Conservation (phyloP, 2,888 invertebrate genomes). For the Endomychus coccineus region DNA sequence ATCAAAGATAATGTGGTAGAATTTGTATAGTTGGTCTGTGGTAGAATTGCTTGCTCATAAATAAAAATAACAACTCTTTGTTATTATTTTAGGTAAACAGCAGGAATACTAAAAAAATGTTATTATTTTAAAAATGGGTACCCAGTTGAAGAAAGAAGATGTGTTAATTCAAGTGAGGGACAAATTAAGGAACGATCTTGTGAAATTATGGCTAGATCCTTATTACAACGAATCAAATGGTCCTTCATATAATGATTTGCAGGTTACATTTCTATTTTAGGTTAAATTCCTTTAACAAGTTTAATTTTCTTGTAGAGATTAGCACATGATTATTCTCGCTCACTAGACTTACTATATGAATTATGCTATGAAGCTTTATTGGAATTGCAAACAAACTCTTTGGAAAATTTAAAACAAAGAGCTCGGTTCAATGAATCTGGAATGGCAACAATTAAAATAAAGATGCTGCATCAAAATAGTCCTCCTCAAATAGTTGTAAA, state of each 20-base stretch:
- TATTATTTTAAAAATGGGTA: constrained; percentile 14
- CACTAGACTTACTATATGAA: constrained; percentile 48
- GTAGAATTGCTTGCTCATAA: too few species aligned
- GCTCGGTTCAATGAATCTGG: constrained; percentile 64
- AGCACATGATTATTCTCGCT: constrained; percentile 51
- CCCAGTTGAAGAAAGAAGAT: constrained; percentile 47
- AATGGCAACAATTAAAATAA: constrained; percentile 63
- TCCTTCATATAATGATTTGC: constrained; percentile 43
- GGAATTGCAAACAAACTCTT: constrained; percentile 60
- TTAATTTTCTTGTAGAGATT: constrained; percentile 53
- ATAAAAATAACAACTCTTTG: too few species aligned
- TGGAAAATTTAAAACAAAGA: constrained; percentile 64
- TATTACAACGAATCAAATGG: constrained; percentile 51
- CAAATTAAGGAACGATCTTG: constrained; percentile 57
- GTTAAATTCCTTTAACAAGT: constrained; percentile 11
- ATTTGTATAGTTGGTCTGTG: too few species aligned
- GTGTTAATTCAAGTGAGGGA: constrained; percentile 58
- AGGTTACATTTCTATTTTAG: constrained; percentile 41
- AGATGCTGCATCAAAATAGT: constrained; percentile 51
- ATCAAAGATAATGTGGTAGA: too few species aligned
- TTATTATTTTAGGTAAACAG: too few species aligned
- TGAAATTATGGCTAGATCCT: constrained; percentile 72
- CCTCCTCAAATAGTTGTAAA: constrained; percentile 48
- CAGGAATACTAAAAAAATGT: background rate
- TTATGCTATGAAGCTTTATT: constrained; percentile 50